These are phyloP conservation scores for Maniola hyperantus DNA, from an alignment of 2,888 invertebrate species.

Conservation along the genomic window DNA sequence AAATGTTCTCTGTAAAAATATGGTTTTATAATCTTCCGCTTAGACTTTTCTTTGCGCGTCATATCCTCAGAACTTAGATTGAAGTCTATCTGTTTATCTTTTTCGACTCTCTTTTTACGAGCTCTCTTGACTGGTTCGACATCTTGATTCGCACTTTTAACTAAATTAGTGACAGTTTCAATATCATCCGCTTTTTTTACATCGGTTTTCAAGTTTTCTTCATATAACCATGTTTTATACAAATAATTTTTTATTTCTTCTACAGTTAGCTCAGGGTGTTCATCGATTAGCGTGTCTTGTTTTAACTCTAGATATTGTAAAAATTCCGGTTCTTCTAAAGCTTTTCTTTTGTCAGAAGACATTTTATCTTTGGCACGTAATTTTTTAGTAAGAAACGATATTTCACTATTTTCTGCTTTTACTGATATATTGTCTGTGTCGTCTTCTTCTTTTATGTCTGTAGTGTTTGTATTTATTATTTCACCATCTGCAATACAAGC, in stretches of 20 bases:
- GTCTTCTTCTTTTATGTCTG: slow-evolving; percentile 20
- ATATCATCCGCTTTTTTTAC: slow-evolving; percentile 57
- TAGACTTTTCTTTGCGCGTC: slow-evolving; percentile 63
- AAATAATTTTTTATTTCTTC: slow-evolving; percentile 75
- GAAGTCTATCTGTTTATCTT: slow-evolving; percentile 45
- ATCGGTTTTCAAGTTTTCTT: slow-evolving; percentile 52
- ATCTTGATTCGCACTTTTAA: slow-evolving; percentile 61
- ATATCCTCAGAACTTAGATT: slow-evolving; percentile 40
- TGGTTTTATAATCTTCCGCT: slow-evolving; percentile 61
- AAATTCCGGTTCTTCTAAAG: slow-evolving; percentile 68
- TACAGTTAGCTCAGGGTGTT: slow-evolving; percentile 76
- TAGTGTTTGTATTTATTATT: slow-evolving; percentile 26
- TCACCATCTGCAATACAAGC: slow-evolving; percentile 21
- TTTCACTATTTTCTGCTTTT: slow-evolving; percentile 51
- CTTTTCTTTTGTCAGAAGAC: slow-evolving; percentile 44
- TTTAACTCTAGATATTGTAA: slow-evolving; percentile 74
- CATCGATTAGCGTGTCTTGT: slow-evolving; percentile 74
- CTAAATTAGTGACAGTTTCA: slow-evolving; percentile 54
- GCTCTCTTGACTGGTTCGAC: slow-evolving; percentile 50
- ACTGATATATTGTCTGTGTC: slow-evolving; percentile 46
- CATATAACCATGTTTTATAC: slow-evolving; percentile 75
- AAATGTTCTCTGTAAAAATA: slow-evolving; percentile 67
- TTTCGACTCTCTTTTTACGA: slow-evolving; percentile 56
- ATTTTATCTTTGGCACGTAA: slow-evolving; percentile 42
- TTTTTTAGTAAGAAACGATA: slow-evolving; percentile 49